Evolutionary conservation across 2,888 invertebrate genomes (phyloP), one percentile per base, ranked within the genome.

Genomic region (Campaea margaritaria): DNA sequence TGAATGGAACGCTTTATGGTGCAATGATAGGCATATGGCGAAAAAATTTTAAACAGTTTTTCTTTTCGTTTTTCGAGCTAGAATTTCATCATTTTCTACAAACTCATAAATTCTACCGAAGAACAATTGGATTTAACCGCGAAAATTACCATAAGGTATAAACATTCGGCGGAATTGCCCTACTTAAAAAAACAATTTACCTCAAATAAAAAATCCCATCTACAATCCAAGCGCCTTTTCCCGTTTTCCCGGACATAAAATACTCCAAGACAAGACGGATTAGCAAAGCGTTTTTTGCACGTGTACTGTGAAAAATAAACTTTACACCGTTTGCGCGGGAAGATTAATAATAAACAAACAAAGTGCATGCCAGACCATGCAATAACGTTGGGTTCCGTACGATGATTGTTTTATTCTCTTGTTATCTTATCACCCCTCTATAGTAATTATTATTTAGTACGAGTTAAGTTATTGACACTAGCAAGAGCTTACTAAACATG

Each of bases 231-330:
- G 34, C 9, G 13, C 10, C n/a, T 42, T 57, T 54, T 58, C 44
- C 46, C 10, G 55, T 42, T 57, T 54, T 58, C 44, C 46, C 10
- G 55, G 41, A 38, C 58, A 52, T 66, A 64, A 62, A 21, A 63
- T 56, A 56, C 38, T 52, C 34, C 43, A 58, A 55, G 43, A 44
- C 36, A 51, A 55, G 43, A 44, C 36, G 49, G 52, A 64, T 66
- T 56, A 46, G 61, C 42, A 45, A 15, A 48, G 43, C 48, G 44
- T 52, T 42, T 57, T 42, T 51, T 59, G 39, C 39, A 48, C 49
- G n/a, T n/a, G 59, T 43, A 43, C 21, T 51, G 38, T 57, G 57
- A 58, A 58, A 69, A 66, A 9, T 57, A 52, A 54, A 61, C 55
- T 62, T 67, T 64, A 61, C 64, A 57, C 57, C 31, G 49, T 51